Conservation (phyloP, 2,113 vertebrate genomes). For the Pseudonaja textilis region DNA sequence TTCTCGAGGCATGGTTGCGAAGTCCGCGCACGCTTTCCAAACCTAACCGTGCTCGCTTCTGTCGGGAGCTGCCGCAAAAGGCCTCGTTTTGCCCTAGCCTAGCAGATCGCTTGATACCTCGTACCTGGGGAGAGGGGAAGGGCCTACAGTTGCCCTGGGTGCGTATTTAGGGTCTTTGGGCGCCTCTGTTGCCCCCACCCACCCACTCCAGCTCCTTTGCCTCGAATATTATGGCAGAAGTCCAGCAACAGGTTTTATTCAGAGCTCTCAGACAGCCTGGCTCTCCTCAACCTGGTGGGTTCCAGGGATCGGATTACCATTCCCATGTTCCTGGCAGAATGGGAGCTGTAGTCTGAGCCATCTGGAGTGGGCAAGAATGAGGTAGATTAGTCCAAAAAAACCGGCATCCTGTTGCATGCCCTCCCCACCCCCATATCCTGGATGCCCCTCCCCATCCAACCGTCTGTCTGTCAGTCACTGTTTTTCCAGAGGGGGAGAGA, state of each 20-base stretch:
- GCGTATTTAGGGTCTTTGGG: background rate
- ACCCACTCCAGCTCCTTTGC: background rate
- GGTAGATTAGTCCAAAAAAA: background rate
- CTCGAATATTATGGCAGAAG: too few relatives aligned
- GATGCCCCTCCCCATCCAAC: background rate
- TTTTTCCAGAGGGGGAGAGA: background rate
- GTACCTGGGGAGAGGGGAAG: background rate
- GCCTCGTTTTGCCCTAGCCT: background rate
- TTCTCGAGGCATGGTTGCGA: background rate
- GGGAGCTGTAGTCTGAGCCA: background rate
- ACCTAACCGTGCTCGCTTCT: background rate
- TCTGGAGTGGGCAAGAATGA: background rate
- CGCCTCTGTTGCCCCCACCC: too few relatives aligned
- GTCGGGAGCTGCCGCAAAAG: background rate
- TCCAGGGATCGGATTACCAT: background rate
- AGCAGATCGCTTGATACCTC: too few relatives aligned
- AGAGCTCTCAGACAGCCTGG: background rate
- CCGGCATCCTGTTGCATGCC: too few relatives aligned
- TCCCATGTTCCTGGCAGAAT: background rate
- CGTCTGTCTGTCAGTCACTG: background rate
- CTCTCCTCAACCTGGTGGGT: background rate
- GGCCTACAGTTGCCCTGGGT: background rate
- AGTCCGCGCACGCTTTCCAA: background rate
- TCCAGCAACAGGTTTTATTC: constrained; percentile 4
- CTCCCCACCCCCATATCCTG: background rate